phyloP scores from a whole-genome alignment of 2,888 invertebrate species.

The Stenodera caucasica region DNA sequence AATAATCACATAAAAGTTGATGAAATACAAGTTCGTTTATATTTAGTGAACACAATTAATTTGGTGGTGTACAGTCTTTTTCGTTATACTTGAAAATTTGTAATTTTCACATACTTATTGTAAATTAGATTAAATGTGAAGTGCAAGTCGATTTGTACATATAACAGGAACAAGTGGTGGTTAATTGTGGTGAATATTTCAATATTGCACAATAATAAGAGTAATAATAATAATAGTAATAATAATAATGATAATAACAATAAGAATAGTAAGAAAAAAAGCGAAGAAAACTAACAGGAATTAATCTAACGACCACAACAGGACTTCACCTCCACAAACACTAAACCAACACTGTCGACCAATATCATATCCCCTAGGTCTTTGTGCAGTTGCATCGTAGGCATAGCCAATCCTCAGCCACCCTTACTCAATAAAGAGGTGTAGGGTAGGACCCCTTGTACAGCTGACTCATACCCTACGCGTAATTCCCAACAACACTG shows the following conservation, averaged over 20 bases:
- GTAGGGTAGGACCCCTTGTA: constrained; percentile 45
- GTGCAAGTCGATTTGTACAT: not conserved
- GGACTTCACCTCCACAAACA: constrained; percentile 56
- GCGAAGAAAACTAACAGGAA: constrained; percentile 35
- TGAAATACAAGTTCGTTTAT: not conserved
- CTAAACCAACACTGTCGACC: constrained; percentile 54
- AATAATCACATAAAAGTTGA: not conserved
- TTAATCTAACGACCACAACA: constrained; percentile 55
- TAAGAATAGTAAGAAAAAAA: not conserved
- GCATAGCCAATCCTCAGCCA: constrained; percentile 52
- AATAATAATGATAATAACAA: not conserved
- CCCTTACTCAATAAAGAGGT: constrained; percentile 52
- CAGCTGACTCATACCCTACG: constrained; percentile 53
- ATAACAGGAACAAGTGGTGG: constrained; percentile 3
- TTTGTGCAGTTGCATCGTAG: constrained; percentile 52
- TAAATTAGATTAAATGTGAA: not conserved
- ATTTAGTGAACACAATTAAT: constrained; percentile 26
- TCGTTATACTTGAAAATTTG: constrained; percentile 14
- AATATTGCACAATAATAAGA: constrained; percentile 12
- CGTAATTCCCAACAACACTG: constrained; percentile 28
- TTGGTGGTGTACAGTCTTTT: constrained; percentile 34
- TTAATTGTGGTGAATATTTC: not conserved
- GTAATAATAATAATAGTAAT: constrained; percentile 4
- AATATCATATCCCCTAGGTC: constrained; percentile 46
- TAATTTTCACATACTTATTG: not conserved